Evolutionary conservation across 2,113 vertebrate species (phyloP).

Genomic region (Cyprinodon tularosa): DNA sequence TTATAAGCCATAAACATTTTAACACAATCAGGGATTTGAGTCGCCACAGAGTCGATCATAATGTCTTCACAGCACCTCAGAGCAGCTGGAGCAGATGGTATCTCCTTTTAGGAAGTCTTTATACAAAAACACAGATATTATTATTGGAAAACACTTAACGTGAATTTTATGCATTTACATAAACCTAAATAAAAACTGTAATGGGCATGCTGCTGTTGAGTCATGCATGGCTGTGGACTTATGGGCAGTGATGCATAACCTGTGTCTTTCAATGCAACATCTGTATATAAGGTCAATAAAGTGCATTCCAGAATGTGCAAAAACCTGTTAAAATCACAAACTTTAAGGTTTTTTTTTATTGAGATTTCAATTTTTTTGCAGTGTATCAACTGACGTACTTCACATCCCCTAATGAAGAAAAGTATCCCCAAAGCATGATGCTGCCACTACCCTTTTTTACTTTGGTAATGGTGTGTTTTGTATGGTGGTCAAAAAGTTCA

Average conservation of each 20-base stretch:
- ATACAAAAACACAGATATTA: neutral
- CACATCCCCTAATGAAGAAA: no score
- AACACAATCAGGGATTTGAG: slow-evolving; percentile 3
- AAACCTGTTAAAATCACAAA: no score
- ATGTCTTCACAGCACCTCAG: neutral
- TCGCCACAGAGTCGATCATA: neutral
- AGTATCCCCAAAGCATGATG: no score
- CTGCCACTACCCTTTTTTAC: no score
- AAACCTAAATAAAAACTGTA: neutral
- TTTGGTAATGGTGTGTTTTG: no score
- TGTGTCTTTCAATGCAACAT: neutral
- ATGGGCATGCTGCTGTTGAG: neutral
- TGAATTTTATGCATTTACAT: neutral
- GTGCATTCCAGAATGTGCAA: no score
- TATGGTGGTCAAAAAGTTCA: no score
- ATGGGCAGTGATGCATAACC: neutral
- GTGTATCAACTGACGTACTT: no score
- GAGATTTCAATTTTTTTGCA: no score
- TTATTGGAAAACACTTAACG: neutral
- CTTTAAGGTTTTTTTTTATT: no score
- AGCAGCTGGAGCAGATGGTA: neutral
- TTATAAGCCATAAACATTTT: slow-evolving; percentile 13
- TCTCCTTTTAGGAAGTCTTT: neutral
- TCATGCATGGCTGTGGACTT: neutral
- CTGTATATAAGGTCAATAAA: neutral